Evolutionary conservation across 92 coral and sea anemone species (phyloP), one percentile per base, ranked within the genome.

Genomic region (Parazoanthus swiftii): DNA sequence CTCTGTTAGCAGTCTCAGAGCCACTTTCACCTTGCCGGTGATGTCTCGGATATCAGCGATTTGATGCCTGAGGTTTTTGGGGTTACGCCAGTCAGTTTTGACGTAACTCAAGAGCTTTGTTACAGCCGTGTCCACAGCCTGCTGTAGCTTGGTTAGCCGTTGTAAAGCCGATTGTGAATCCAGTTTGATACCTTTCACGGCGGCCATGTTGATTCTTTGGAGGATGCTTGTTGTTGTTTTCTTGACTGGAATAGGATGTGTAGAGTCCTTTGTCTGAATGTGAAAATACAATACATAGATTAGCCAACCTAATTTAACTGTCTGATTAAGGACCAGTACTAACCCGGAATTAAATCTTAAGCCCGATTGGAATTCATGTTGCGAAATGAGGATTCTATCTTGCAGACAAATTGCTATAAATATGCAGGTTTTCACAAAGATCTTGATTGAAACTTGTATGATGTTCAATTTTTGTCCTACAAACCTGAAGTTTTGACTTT

Each of bases 171-270:
- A 92, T 11, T 90, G 86, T 33, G 92, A 92, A 38, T 92, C 95
- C 65, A 95, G 76, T 70, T 91, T 94, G 21, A 97, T 67, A 18
- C 92, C 98, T 81, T 94, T 95, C 25, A 97, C 99, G 63, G 98
- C 98, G 48, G 92, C 83, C 99, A 97, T 97, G 91, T 97, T 94
- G 66, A 97, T 97, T 43, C 98, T 92, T 43, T 97, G 95, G 36
- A 95, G 78, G 58, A 97, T 94, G 59, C 98, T 94, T 16, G 85
- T 91, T 63, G 91, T 92, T 36, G 94, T 91, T 81, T 92, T 90
- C 78, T 93, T 91, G 68, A 84, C 66, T 20, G 87, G 87, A 39
- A 84, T 84, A 13, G 87, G 87, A 29, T 84, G 58, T 2, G 78
- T 18, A 51, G 89, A 86, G 74, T 76, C 74, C 33, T 76, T 84